These are phyloP conservation scores for Drosophila prosaltans DNA, from an alignment of 1,140 invertebrate species.

Conservation along the genomic window DNA sequence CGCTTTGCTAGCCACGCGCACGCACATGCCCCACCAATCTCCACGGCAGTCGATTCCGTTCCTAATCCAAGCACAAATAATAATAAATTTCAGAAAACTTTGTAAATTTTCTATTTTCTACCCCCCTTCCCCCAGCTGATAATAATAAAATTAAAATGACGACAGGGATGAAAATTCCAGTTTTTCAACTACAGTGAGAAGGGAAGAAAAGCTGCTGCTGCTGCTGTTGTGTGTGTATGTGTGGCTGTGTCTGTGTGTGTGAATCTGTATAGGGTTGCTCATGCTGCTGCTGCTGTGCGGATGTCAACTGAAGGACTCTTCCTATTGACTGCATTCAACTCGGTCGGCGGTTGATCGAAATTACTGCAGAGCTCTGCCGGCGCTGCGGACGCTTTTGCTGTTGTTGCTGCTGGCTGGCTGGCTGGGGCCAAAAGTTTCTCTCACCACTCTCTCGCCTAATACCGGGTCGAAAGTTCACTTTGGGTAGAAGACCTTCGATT, in stretches of 20 bases:
- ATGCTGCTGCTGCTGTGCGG: constrained; percentile 20
- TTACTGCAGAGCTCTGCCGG: constrained; percentile 30
- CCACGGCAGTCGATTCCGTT: constrained; percentile 7
- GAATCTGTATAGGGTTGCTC: constrained; percentile 41
- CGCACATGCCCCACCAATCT: constrained; percentile 40
- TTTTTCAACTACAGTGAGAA: constrained; percentile 52
- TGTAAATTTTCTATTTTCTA: constrained; percentile 13
- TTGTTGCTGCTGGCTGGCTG: constrained; percentile 16
- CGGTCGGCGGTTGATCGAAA: constrained; percentile 61
- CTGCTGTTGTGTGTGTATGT: constrained; percentile 19
- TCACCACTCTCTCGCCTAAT: constrained; percentile 10
- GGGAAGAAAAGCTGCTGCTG: constrained; percentile 66
- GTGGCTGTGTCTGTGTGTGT: constrained; percentile 27
- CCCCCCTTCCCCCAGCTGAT: constrained; percentile 32
- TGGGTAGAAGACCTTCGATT: constrained; percentile 30
- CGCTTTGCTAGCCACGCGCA: constrained; percentile 31
- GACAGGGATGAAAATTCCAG: constrained; percentile 73
- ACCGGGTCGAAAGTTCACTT: constrained; percentile 61
- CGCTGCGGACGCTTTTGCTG: constrained; percentile 21
- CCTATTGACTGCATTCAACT: constrained; percentile 41
- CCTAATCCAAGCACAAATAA: constrained; percentile 22
- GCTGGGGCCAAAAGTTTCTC: constrained; percentile 44
- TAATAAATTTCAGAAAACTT: constrained; percentile 36
- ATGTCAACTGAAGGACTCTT: constrained; percentile 19
- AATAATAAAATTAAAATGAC: constrained; percentile 74